Conservation (phyloP, 2,888 invertebrate species). For the Agrypnus murinus region DNA sequence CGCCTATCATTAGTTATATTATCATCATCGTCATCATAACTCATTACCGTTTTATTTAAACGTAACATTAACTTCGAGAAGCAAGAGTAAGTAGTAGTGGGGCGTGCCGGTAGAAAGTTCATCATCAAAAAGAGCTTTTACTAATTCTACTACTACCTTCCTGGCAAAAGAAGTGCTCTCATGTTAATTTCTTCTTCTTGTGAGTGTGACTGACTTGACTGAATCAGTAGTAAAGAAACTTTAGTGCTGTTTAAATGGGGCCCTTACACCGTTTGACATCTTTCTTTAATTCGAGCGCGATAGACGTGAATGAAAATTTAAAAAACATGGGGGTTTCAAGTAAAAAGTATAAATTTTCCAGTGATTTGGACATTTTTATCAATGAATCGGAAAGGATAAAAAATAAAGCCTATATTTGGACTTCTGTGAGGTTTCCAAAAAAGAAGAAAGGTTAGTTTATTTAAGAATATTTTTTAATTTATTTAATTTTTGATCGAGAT, state of each 20-base stretch:
- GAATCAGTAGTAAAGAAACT: conserved; percentile 33
- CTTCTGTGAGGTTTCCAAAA: conserved; percentile 72
- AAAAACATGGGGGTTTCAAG: conserved; percentile 66
- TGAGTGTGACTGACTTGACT: not conserved
- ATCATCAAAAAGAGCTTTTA: conserved; percentile 44
- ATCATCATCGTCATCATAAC: conserved; percentile 3
- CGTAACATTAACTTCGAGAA: conserved; percentile 30
- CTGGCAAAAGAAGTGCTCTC: conserved; percentile 12
- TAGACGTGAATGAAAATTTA: conserved; percentile 72
- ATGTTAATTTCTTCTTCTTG: conserved; percentile 20
- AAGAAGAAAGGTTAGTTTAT: conserved; percentile 68
- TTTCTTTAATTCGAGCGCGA: conserved; percentile 73
- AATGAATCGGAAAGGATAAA: conserved; percentile 70
- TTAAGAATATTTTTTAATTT: not conserved
- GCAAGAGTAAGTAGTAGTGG: conserved; percentile 27
- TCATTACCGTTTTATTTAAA: conserved; percentile 33
- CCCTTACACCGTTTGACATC: conserved; percentile 78
- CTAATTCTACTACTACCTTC: conserved; percentile 30
- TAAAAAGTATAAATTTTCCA: conserved; percentile 74
- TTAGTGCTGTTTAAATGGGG: conserved; percentile 71
- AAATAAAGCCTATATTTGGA: conserved; percentile 73
- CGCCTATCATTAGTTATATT: too few relatives aligned
- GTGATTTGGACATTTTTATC: conserved; percentile 73
- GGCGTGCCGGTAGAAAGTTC: conserved; percentile 50
- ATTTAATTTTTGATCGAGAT: conserved; percentile 4